A percentile compares a stretch with the other conserved stretches of the same genome.
These are phyloP conservation scores for Micropterix aruncella DNA, from an alignment of 2,888 invertebrate species.

Conservation along the genomic window DNA sequence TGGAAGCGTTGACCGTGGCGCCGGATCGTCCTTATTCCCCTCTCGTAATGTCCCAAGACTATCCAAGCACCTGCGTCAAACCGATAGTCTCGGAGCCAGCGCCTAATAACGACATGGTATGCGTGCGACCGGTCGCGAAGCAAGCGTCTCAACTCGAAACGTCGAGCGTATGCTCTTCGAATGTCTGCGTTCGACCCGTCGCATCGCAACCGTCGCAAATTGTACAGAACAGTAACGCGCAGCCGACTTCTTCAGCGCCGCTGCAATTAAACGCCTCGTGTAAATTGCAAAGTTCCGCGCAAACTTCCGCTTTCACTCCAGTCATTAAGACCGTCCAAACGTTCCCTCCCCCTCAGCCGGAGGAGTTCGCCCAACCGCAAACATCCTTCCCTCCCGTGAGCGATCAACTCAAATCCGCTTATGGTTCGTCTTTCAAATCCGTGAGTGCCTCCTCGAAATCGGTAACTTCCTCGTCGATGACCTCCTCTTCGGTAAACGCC, in stretches of 20 bases:
- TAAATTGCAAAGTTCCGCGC: slow-evolving; percentile 26
- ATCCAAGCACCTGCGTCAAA: background rate
- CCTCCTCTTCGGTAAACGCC: background rate
- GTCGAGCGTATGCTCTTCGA: slow-evolving; percentile 7
- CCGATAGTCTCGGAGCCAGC: background rate
- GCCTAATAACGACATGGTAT: slow-evolving; percentile 5
- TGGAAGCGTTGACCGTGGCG: slow-evolving; percentile 47
- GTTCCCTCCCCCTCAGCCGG: slow-evolving; percentile 25
- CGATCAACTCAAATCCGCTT: slow-evolving; percentile 25
- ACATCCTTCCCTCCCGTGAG: slow-evolving; percentile 26
- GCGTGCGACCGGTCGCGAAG: slow-evolving; percentile 11
- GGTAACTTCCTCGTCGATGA: background rate
- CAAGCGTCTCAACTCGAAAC: slow-evolving; percentile 8
- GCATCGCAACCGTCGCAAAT: background rate
- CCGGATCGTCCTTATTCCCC: slow-evolving; percentile 47
- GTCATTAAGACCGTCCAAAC: slow-evolving; percentile 26
- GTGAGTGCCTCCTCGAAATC: background rate
- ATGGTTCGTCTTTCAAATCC: slow-evolving; percentile 11
- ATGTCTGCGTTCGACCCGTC: slow-evolving; percentile 3
- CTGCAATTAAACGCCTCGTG: slow-evolving; percentile 29
- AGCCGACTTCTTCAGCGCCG: slow-evolving; percentile 23
- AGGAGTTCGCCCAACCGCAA: slow-evolving; percentile 21
- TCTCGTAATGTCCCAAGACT: slow-evolving; percentile 14
- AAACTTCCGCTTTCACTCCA: slow-evolving; percentile 33
- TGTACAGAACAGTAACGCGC: slow-evolving; percentile 15